Conservation (phyloP, 2,888 invertebrate species). For the Lucinisca nassula region DNA sequence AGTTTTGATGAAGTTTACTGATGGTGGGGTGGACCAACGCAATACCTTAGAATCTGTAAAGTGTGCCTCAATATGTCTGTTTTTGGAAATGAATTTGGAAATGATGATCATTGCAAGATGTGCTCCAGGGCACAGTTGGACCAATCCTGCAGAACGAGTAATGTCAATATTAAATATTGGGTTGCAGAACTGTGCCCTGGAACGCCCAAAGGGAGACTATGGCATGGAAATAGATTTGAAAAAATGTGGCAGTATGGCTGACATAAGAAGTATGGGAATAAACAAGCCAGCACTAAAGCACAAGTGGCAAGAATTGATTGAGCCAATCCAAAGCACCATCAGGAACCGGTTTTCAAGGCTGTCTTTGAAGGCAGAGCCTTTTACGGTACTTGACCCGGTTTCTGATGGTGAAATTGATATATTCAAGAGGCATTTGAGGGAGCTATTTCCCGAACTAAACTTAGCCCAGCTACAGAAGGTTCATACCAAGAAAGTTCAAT, state of each 20-base stretch:
- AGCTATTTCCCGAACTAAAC: slow-evolving; percentile 47
- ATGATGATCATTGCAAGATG: slow-evolving; percentile 39
- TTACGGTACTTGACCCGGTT: slow-evolving; percentile 24
- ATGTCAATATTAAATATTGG: slow-evolving; percentile 55
- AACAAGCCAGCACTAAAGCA: neutral
- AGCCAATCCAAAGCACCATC: slow-evolving; percentile 15
- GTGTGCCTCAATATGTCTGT: slow-evolving; percentile 55
- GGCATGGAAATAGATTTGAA: neutral
- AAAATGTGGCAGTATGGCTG: neutral
- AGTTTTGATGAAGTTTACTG: neutral
- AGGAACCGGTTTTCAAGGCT: slow-evolving; percentile 22
- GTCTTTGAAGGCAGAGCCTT: slow-evolving; percentile 33
- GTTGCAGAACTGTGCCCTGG: slow-evolving; percentile 44
- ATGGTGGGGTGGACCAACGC: slow-evolving; percentile 46
- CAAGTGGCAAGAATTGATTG: neutral
- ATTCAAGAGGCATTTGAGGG: slow-evolving; percentile 36
- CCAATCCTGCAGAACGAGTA: neutral
- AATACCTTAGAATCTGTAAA: slow-evolving; percentile 57
- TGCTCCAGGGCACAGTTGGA: neutral
- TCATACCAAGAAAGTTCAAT: slow-evolving; percentile 26
- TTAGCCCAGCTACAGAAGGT: slow-evolving; percentile 34
- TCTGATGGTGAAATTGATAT: slow-evolving; percentile 30
- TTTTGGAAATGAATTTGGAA: slow-evolving; percentile 58
- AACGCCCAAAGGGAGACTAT: neutral
- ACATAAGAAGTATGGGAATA: neutral